Conservation (phyloP, 1,140 invertebrate genomes). For the Hesperophylax magnus region DNA sequence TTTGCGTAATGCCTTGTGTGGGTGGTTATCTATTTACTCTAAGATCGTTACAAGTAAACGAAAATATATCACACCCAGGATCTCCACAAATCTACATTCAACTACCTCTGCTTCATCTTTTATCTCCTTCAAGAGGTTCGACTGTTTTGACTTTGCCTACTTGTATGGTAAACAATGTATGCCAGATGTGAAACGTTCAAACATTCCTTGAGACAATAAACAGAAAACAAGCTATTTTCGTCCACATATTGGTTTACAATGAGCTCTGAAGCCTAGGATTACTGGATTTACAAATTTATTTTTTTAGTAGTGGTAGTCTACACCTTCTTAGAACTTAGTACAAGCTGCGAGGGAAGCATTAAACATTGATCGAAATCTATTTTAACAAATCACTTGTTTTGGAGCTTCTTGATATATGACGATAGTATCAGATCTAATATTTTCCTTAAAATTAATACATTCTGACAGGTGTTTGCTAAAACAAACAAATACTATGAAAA, state of each 20-base stretch:
- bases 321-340: no score
- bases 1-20: no score
- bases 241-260: background rate
- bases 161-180: slow-evolving; percentile 17
- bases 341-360: no score
- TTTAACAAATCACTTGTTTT: slow-evolving; percentile 9
- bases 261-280: background rate
- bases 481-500: no score
- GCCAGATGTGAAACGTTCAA: slow-evolving; percentile 8
- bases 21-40: no score
- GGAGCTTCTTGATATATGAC: background rate
- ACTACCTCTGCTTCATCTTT: slow-evolving; percentile 1
- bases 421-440: background rate
- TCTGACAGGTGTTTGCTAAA: no score
- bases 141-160: slow-evolving; percentile 29
- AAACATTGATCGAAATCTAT: no score
- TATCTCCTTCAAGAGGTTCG: background rate
- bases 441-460: background rate
- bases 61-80: no score
- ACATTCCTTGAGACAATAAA: slow-evolving; percentile 28
- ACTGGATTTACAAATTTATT: background rate
- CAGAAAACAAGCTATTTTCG: slow-evolving; percentile 34
- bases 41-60: no score
- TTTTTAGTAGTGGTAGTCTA: background rate
- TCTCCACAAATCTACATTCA: background rate